These are phyloP conservation scores for Callimorpha dominula DNA, from an alignment of 2,888 invertebrate genomes.

Conservation along the genomic window DNA sequence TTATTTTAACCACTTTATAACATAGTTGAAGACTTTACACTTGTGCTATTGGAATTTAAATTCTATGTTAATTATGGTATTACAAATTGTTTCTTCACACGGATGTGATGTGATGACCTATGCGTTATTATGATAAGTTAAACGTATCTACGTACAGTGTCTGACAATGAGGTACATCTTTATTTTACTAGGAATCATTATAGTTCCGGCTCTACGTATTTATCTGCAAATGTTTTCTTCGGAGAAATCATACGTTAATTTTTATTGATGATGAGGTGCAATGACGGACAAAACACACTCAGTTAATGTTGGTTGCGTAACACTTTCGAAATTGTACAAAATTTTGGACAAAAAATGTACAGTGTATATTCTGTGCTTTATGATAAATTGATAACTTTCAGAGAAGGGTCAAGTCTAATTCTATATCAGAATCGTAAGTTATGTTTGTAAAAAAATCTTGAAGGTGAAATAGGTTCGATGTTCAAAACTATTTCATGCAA, in stretches of 20 bases:
- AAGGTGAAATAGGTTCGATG: too few relatives aligned
- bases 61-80: slow-evolving; percentile 5
- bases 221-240: slow-evolving; percentile 32
- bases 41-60: slow-evolving; percentile 7
- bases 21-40: not conserved
- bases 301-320: slow-evolving; percentile 34
- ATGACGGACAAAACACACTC: slow-evolving; percentile 34
- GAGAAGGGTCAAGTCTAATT: not conserved
- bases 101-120: slow-evolving; percentile 26
- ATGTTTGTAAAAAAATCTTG: not conserved
- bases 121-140: slow-evolving; percentile 28
- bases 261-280: slow-evolving; percentile 31
- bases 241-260: slow-evolving; percentile 34
- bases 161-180: slow-evolving; percentile 23
- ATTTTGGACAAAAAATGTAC: slow-evolving; percentile 15
- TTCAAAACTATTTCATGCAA: not conserved
- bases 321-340: slow-evolving; percentile 32
- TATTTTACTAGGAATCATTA: slow-evolving; percentile 33
- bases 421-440: not conserved
- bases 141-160: slow-evolving; percentile 27
- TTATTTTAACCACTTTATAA: not conserved
- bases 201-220: slow-evolving; percentile 46
- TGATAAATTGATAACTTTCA: not conserved
- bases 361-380: not conserved
- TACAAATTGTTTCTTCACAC: slow-evolving; percentile 30